Percentiles rank a stretch among this genome's conserved stretches.
Evolutionary conservation across 2,888 invertebrate genomes (phyloP).

Genomic region (Endotricha flammealis): DNA sequence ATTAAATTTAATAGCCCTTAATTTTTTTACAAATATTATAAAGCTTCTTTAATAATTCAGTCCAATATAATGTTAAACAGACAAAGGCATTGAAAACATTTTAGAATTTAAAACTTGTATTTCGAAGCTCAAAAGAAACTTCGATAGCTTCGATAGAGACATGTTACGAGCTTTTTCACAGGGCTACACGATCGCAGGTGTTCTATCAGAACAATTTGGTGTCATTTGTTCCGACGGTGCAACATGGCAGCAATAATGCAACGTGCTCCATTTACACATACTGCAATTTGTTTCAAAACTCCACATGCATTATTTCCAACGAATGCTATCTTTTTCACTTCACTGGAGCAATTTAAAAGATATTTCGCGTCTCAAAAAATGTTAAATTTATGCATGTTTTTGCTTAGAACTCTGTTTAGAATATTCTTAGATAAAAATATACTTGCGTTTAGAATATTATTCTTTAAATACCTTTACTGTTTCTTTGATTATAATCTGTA

Average conservation of each 20-base stretch:
- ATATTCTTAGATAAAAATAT: conserved; percentile 1
- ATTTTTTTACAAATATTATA: too few relatives aligned
- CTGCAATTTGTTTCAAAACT: conserved; percentile 57
- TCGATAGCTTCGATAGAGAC: too few relatives aligned
- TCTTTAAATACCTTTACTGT: too few relatives aligned
- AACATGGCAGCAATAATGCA: conserved; percentile 36
- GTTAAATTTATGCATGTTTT: background rate
- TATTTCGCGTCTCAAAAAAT: conserved; percentile 21
- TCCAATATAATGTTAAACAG: too few relatives aligned
- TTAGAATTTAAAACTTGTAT: too few relatives aligned
- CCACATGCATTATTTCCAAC: conserved; percentile 43
- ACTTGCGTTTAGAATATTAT: too few relatives aligned
- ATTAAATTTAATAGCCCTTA: too few relatives aligned
- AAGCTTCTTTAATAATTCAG: too few relatives aligned
- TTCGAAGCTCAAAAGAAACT: too few relatives aligned
- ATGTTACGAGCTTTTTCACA: too few relatives aligned
- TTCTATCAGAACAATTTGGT: conserved; percentile 51
- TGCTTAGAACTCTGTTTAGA: background rate
- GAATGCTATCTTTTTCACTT: conserved; percentile 36
- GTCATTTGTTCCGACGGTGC: conserved; percentile 22
- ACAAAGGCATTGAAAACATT: too few relatives aligned
- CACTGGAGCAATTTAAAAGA: conserved; percentile 39
- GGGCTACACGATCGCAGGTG: conserved; percentile 53
- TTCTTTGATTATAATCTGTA: too few relatives aligned
- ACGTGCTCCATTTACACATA: conserved; percentile 54